Base-by-base conservation (phyloP, 2,888 invertebrate species). In the Dasysyrphus albostriatus region DNA sequence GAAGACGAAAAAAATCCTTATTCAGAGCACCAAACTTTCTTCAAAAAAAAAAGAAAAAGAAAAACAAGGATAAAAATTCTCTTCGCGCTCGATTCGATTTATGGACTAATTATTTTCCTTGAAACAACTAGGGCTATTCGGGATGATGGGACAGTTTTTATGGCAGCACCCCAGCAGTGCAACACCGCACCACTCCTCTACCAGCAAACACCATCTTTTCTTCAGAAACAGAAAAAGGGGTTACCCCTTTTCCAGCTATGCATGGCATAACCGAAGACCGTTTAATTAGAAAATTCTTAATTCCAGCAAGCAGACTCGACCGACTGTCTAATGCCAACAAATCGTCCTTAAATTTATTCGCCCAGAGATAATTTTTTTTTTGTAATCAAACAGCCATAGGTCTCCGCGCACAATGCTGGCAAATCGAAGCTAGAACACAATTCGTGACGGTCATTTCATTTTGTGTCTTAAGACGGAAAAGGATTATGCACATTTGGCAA, bases 401-500 rank as follows among this genome's bases (percentile, higher is more conserved):
- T 32, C 65, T 19, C 16, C 39, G 39, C 54, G 34, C 1, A 4
- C 29, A 70, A 32, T 59, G 54, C 70, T 42, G 42, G 65, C 56
- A 83, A 80, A 83, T 58, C 69, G 75, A 65, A 72, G 49, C 67
- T 32, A 58, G 61, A 61, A 78, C 56, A 84, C 80, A 88, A 89
- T 89, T 89, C 89, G 89, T 89, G 89, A 89, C 89, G 89, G 89
- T 89, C 89, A 89, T 89, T 89, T 83, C 88, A 87, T 89, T 89
- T 89, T 83, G 88, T 88, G 89, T 89, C 89, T 89, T 89, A 89
- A 89, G 89, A 88, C 83, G 76, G 75, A 56, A 80, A 79, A 83
- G 88, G 88, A 88, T 88, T 88, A 88, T 83, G 78, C 83, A 82
- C 83, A 87, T 79, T 87, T 87, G 78, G 75, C 83, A 87, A 67